Conservation (phyloP, 2,888 invertebrate species). For the Acrocera orbiculus region DNA sequence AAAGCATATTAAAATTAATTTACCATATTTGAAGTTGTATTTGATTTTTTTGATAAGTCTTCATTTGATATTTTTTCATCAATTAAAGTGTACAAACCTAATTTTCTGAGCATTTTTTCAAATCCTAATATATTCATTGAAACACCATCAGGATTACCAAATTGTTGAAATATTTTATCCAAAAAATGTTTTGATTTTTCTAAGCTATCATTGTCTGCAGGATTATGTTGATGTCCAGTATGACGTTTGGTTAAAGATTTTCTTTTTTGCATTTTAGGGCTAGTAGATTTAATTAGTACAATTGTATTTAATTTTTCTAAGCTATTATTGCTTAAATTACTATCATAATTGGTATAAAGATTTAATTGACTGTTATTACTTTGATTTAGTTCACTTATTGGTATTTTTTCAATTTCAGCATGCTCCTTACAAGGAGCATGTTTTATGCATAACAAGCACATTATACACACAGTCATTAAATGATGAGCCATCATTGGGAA, state of each 20-base stretch:
- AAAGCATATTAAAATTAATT: conserved; percentile 18
- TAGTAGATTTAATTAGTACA: no score
- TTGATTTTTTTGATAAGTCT: neutral
- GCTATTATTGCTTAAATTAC: no score
- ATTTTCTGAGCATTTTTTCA: conserved; percentile 42
- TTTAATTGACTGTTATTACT: no score
- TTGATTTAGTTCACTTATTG: no score
- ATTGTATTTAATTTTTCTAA: no score
- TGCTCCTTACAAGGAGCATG: conserved; percentile 61
- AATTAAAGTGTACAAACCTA: conserved; percentile 39
- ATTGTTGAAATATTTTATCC: conserved; percentile 46
- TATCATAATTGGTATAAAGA: no score
- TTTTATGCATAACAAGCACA: conserved; percentile 62
- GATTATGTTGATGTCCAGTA: conserved; percentile 18
- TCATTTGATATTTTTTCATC: conserved; percentile 8
- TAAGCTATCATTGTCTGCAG: conserved; percentile 21
- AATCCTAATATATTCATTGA: conserved; percentile 50
- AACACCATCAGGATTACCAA: conserved; percentile 41
- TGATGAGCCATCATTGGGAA: conserved; percentile 43
- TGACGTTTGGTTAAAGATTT: conserved; percentile 22
- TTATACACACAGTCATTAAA: conserved; percentile 65
- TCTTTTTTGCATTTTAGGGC: neutral
- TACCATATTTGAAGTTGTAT: conserved; percentile 28
- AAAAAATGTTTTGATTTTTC: conserved; percentile 41
- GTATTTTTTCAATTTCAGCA: conserved; percentile 24